Percentiles rank a stretch among this genome's conserved stretches.
phyloP scores from a whole-genome alignment of 2,888 invertebrate species.

The Oscheius onirici region DNA sequence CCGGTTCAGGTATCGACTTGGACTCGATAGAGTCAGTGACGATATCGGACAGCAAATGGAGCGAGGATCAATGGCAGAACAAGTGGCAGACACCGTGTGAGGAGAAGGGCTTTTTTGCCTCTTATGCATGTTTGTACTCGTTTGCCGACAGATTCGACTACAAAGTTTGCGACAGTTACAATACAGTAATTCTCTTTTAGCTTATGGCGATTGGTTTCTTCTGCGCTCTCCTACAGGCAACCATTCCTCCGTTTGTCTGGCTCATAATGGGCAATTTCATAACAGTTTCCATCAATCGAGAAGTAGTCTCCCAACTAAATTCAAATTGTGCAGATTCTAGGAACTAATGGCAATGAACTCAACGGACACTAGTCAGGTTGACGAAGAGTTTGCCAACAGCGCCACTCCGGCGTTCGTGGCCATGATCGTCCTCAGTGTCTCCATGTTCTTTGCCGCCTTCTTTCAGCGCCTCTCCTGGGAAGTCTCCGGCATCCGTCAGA shows the following conservation, averaged over 20 bases:
- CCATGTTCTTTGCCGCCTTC: conserved; percentile 68
- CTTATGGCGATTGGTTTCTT: conserved; percentile 64
- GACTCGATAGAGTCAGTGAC: conserved; percentile 23
- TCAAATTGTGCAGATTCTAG: conserved; percentile 8
- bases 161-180: conserved; percentile 36
- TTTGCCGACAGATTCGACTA: conserved; percentile 55
- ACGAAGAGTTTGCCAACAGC: conserved; percentile 56
- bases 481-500: conserved; percentile 66
- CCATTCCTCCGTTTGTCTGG: conserved; percentile 69
- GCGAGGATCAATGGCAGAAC: conserved; percentile 11
- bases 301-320: conserved; percentile 37
- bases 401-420: conserved; percentile 65
- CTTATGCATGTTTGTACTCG: conserved; percentile 48
- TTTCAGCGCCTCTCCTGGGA: conserved; percentile 68
- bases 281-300: conserved; percentile 60
- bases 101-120: conserved; percentile 40
- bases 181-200: conserved; percentile 35
- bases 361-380: conserved; percentile 31
- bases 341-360: neutral
- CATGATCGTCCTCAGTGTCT: conserved; percentile 61
- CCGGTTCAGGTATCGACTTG: conserved; percentile 1
- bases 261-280: conserved; percentile 70
- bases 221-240: conserved; percentile 64
- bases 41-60: conserved; percentile 22
- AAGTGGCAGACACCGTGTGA: conserved; percentile 2